Base-by-base conservation (phyloP, 2,888 invertebrate genomes). In the Drosophila bunnanda region DNA sequence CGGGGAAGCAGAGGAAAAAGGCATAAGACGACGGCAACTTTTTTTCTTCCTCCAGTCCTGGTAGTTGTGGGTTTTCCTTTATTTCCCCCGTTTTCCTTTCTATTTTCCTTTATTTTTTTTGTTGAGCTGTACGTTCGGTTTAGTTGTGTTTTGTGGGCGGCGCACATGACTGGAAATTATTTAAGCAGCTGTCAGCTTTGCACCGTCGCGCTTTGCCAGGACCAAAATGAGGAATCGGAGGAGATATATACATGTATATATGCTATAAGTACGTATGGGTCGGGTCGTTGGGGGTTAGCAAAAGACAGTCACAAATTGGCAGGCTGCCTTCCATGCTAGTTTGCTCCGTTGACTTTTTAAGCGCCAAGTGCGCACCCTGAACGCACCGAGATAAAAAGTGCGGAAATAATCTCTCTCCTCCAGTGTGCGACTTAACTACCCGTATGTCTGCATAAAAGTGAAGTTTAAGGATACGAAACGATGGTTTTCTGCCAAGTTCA, bases 141-240 rank as follows among this genome's bases (percentile, higher is more conserved):
- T 75, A 69, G 76, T 75, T 75, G 76, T 75, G 76, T 75, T 75
- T 75, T 75, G 75, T 75, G 75, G 75, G 75, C 76, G 76, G 76
- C 75, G 75, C 75, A 77, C 77, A 77, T 77, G 77, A 77, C 77
- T 77, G 77, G 75, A 77, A 77, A 77, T 77, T 77, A 77, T 77
- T 77, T 77, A 73, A 77, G 77, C 77, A 74, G 68, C 69, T 77
- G 77, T 75, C 75, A 75, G 75, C 75, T 75, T 75, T 76, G 75
- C 75, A 75, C 69, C 76, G 76, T 76, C 76, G 76, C 75, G 76
- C 75, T 73, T 73, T 67, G 67, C 65, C 57, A 73, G 58, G 43
- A 52, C 74, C 65, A 54, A 54, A 54, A 70, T 72, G 70, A 62
- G 62, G 48, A 55, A 73, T 61, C 54, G 53, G 13, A 50, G 62